Evolutionary conservation across 2,113 vertebrate genomes (phyloP), one percentile per base, ranked within the genome.

Genomic region (Pelodiscus sinensis): DNA sequence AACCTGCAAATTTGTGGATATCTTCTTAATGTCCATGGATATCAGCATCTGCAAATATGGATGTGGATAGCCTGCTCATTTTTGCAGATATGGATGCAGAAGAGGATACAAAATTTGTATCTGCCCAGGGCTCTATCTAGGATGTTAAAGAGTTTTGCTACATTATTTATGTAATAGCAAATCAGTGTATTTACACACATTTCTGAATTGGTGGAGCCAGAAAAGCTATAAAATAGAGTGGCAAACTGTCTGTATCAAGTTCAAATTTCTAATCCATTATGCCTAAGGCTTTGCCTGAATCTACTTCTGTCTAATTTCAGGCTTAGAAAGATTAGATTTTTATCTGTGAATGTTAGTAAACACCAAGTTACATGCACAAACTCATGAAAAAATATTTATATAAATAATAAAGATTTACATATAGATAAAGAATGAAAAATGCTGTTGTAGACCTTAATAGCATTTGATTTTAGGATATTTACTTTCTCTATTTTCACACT

Each of bases 191-290:
- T 35, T 21, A 71, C 65, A 38, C 19, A 60, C n/a, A 55, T 22
- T 60, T 90, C 52, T 58, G 55, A 80, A 82, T 16, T 55, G 89
- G 84, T 94, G 62, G 22, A 85, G 24, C 71, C 35, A 81, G 62
- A 75, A 6, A 79, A 31, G 5, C 14, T 22, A 22, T 81, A 55
- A 44, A 81, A 92, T 84, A 58, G 62, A 78, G n/a, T 90, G 56
- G 31, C 60, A 87, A 71, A 60, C 79, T 58, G 65, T 65, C 51
- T 92, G 87, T 60, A 78, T 19, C 3, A 82, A 56, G 10, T 83
- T 92, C 38, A 51, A 9, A 19, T 75, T 90, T 96, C 82, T 87
- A 65, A 71, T 83, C 25, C 31, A 13, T 83, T 79, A 55, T 12
- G 21, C 51, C 25, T 58, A 88, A 14, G 58, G 4, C 84, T 80